Percentiles rank a stretch among this genome's conserved stretches.
phyloP scores from a whole-genome alignment of 1,140 invertebrate species.

The Diuraphis noxia region DNA sequence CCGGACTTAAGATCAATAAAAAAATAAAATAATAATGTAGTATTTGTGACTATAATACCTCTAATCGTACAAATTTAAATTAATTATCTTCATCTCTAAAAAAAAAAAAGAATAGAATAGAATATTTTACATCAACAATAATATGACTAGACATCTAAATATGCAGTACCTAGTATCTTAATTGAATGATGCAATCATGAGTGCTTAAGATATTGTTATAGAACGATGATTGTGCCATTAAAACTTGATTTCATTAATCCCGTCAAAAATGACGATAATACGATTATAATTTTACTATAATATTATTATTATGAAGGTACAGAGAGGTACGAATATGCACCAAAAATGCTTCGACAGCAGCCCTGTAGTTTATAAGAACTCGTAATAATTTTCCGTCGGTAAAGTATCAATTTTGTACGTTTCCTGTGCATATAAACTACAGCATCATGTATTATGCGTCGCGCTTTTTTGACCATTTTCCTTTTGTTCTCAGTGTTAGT shows the following conservation, averaged over 20 bases:
- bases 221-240: neutral
- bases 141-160: neutral
- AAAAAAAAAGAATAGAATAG: neutral
- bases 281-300: too few relatives aligned
- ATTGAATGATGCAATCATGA: neutral
- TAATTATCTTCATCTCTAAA: neutral
- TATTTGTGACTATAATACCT: too few relatives aligned
- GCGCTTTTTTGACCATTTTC: neutral
- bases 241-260: neutral
- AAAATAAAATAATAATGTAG: too few relatives aligned
- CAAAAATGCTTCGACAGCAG: neutral
- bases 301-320: neutral
- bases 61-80: too few relatives aligned
- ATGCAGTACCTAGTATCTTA: neutral
- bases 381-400: too few relatives aligned
- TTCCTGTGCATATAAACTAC: neutral
- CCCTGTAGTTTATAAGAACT: too few relatives aligned
- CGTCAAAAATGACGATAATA: too few relatives aligned
- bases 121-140: neutral
- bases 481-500: neutral
- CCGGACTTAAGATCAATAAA: too few relatives aligned
- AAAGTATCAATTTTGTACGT: neutral
- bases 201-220: neutral
- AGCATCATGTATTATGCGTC: neutral
- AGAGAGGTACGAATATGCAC: neutral